Percentiles rank a stretch among this genome's conserved stretches.
Evolutionary conservation across 2,888 invertebrate genomes (phyloP).

Genomic region (Labia minor): DNA sequence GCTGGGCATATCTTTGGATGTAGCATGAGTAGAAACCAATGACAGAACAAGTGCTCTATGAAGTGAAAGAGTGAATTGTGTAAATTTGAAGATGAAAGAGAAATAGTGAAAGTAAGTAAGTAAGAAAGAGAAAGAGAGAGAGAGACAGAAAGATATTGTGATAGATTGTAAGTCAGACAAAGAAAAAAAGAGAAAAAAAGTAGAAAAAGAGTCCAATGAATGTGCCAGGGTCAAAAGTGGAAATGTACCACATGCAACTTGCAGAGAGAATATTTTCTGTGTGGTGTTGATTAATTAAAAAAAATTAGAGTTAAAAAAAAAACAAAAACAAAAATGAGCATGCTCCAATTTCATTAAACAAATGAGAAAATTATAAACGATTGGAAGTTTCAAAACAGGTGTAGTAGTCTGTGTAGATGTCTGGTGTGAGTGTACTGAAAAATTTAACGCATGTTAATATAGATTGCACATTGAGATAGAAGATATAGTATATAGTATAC

Average conservation of each 20-base stretch:
- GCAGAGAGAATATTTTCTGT: neutral
- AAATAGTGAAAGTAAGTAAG: neutral
- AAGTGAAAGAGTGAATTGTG: neutral
- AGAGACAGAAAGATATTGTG: too few species aligned
- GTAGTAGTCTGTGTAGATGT: slow-evolving; percentile 5
- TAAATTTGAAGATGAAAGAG: neutral
- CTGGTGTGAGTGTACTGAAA: slow-evolving; percentile 1
- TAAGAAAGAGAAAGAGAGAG: neutral
- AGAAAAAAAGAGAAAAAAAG: neutral
- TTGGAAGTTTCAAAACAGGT: slow-evolving; percentile 13
- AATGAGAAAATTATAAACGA: neutral
- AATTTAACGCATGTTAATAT: slow-evolving; percentile 4
- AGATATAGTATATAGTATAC: too few species aligned
- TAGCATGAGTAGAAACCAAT: neutral
- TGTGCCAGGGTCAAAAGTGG: slow-evolving; percentile 1
- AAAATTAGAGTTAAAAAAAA: neutral
- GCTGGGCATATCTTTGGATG: neutral
- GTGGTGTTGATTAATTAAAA: neutral
- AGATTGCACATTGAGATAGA: neutral
- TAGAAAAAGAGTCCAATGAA: neutral
- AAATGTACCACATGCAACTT: slow-evolving; percentile 4
- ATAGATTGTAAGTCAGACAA: too few species aligned
- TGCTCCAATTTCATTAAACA: neutral
- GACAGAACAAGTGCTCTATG: neutral
- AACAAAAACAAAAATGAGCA: neutral